These are phyloP conservation scores for Selenia dentaria DNA, from an alignment of 2,888 invertebrate species.

Conservation along the genomic window DNA sequence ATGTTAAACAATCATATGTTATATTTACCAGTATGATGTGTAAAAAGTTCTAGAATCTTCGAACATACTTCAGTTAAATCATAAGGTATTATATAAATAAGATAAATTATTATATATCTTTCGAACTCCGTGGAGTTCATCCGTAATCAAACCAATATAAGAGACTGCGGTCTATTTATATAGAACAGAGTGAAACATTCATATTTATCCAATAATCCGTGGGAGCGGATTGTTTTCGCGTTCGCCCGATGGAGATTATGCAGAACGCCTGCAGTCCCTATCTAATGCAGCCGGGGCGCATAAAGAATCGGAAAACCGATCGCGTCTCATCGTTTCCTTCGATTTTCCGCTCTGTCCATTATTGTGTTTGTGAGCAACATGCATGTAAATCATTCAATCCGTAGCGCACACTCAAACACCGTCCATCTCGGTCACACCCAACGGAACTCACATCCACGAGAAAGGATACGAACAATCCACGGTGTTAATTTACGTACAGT, in stretches of 20 bases:
- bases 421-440: conserved; percentile 50
- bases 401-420: conserved; percentile 59
- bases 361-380: conserved; percentile 77
- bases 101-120: too few relatives aligned
- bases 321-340: conserved; percentile 64
- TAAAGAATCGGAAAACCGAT: conserved; percentile 70
- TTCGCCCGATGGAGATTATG: conserved; percentile 56
- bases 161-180: conserved; percentile 1
- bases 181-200: conserved; percentile 41
- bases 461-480: conserved; percentile 52
- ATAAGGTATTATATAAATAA: too few relatives aligned
- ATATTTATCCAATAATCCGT: conserved; percentile 39
- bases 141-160: conserved; percentile 11
- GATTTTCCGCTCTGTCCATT: conserved; percentile 77
- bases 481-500: conserved; percentile 83
- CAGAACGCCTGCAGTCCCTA: conserved; percentile 41
- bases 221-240: conserved; percentile 42
- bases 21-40: too few relatives aligned
- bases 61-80: too few relatives aligned
- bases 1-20: too few relatives aligned
- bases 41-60: too few relatives aligned
- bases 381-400: conserved; percentile 73
- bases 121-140: too few relatives aligned
- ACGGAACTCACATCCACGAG: conserved; percentile 30
- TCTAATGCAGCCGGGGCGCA: conserved; percentile 51